Conservation (phyloP, 2,797 vertebrate species). For the Coilia nasus region DNA sequence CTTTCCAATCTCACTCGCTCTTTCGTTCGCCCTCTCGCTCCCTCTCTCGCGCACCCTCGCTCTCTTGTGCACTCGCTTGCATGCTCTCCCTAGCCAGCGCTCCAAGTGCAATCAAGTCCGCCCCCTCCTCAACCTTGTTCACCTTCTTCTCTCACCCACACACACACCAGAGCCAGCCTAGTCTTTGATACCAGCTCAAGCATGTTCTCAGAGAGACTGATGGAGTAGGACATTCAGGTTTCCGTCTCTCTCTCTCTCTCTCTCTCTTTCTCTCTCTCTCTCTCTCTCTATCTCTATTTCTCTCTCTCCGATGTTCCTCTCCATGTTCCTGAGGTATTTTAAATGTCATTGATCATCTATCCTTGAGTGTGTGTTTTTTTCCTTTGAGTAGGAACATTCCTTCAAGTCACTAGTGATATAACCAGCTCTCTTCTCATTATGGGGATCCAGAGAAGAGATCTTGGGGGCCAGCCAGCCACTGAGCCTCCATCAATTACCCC, state of each 20-base stretch:
- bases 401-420: slow-evolving; percentile 18
- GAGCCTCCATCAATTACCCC: slow-evolving; percentile 37
- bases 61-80: background rate
- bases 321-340: background rate
- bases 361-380: background rate
- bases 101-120: background rate
- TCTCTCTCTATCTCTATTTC: background rate
- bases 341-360: slow-evolving; percentile 31
- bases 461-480: background rate
- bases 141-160: background rate
- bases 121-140: slow-evolving; percentile 4
- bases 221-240: background rate
- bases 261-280: background rate
- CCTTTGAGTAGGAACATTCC: slow-evolving; percentile 16
- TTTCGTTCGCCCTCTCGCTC: background rate
- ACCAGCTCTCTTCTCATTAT: slow-evolving; percentile 32
- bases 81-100: background rate
- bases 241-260: background rate
- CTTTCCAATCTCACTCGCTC: background rate
- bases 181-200: background rate
- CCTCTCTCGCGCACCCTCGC: background rate
- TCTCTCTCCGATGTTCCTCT: background rate
- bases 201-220: background rate
- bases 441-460: slow-evolving; percentile 6
- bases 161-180: background rate